Conservation (phyloP, 2,888 invertebrate genomes). For the Sarcophaga carnaria region DNA sequence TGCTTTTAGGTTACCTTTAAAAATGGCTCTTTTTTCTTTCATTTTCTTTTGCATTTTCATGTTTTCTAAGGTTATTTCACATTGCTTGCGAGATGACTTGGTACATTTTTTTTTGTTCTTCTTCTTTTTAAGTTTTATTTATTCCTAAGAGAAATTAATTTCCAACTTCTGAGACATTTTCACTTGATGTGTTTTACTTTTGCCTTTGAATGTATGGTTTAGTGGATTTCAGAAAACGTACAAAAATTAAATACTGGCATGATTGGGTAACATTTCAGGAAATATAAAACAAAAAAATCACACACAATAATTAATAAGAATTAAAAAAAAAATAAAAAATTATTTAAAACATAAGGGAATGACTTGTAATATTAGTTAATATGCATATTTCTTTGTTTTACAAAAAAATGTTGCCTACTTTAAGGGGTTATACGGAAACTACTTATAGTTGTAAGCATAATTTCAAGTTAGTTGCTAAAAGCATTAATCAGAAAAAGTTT, state of each 20-base stretch:
- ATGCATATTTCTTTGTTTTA: no score
- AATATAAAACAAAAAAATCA: no score
- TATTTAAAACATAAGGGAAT: no score
- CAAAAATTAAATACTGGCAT: background rate
- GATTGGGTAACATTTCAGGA: no score
- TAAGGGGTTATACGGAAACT: no score
- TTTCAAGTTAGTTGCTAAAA: no score
- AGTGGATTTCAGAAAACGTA: background rate
- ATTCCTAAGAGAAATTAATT: conserved; percentile 80
- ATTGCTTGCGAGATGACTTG: conserved; percentile 16
- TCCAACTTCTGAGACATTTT: conserved; percentile 79
- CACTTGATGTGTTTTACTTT: conserved; percentile 69
- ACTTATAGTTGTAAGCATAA: no score
- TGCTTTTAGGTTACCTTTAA: conserved; percentile 59
- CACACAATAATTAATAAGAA: no score
- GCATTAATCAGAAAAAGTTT: no score
- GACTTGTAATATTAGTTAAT: no score
- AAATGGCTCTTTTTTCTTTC: conserved; percentile 1
- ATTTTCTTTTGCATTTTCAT: conserved; percentile 4
- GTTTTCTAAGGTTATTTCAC: conserved; percentile 4
- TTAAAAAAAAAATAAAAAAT: no score
- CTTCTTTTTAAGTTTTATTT: conserved; percentile 18
- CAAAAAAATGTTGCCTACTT: no score
- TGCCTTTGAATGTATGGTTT: conserved; percentile 7
- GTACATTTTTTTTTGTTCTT: conserved; percentile 33